Evolutionary conservation across 2,113 vertebrate genomes (phyloP), one percentile per base, ranked within the genome.

Genomic region (Ornithorhynchus anatinus): DNA sequence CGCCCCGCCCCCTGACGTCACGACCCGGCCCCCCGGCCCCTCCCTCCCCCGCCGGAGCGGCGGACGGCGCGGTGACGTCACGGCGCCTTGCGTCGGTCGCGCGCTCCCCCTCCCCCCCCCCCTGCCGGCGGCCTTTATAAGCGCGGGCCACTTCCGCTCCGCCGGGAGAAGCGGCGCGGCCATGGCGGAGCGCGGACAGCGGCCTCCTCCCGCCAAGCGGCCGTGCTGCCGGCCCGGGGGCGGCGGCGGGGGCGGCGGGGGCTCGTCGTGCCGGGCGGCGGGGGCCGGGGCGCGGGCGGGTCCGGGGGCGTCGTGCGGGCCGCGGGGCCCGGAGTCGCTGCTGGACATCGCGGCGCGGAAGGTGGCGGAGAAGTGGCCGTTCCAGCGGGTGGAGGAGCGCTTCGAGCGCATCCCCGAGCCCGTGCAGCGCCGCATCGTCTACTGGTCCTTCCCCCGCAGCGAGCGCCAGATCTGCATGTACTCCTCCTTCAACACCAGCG

Each of bases 331-430:
- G 19, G 96, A 98, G 89, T 93, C 96, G 20, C 91, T 98, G 35
- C 86, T 98, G 92, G 97, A 98, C 90, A 98, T 97, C 86, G 94
- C 96, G 65, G 97, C 96, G 82, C 92, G 97, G 56, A 95, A 89
- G 89, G 97, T 98, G 77, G 97, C 96, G 36, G 97, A 98, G 89
- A 98, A 98, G 94, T 98, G 97, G 97, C 97, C 97, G 75, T 98
- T 98, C 67, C 97, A 98, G 79, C 79, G 94, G 88, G 97, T 98
- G 48, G 97, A 98, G 85, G 97, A 98, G 88, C 95, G 96, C 25
- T 98, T 98, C 84, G 96, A 98, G 89, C 91, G 96, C 91, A 98
- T 98, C 72, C 96, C 97, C 59, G 97, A 98, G 91, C 97, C 97
- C 14, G 96, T 98, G 39, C 96, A 98, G 88, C 92, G 96, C 69